Base-by-base conservation (phyloP, 2,797 vertebrate species). In the Tolypeutes matacus region DNA sequence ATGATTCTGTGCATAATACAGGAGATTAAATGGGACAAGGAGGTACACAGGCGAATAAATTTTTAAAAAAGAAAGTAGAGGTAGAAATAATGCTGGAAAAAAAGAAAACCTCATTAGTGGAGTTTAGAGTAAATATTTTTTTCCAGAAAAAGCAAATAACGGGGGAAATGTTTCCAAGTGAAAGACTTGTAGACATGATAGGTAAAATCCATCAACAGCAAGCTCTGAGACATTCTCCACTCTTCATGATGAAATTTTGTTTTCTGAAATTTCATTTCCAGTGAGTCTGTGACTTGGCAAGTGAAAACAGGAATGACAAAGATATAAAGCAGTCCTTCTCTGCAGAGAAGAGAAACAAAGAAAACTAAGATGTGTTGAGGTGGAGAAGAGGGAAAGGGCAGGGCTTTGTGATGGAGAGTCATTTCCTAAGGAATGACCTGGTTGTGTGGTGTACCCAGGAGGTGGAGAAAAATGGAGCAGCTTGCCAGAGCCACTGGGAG, bases 341-440 rank as follows among this genome's bases (percentile, higher is more conserved):
- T 82, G 78, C 65, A 56, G 87, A 91, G 89, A 77, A 67, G 67
- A 87, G 60, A 87, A 29, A 1, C 31, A 10, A 62, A 86, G 76
- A 60, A 36, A 8, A 13, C 29, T 36, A 14, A 36, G 42, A 15
- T 11, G 1, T 2, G 2, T 2, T 2, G 18, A 70, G 51, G 49
- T 62, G 49, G 78, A 58, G 36, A 17, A 36, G 56, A 72, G 29
- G 42, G 75, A 39, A 11, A 27, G 36, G 1, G 9, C 39, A 46
- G 78, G 70, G 34, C 27, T 65, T 36, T 0, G 0, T 1, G n/a
- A 10, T 2, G 7, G 42, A 36, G n/a, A 14, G 15, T 46, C 49
- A 21, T 62, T 51, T n/a, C 31, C 62, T 29, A n/a, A 60, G 70
- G 86, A 81, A 34, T 0, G 31, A 92, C 70, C 27, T 3, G 20